Conservation (phyloP, 2,888 invertebrate genomes). For the Psococerastis gibbosa region DNA sequence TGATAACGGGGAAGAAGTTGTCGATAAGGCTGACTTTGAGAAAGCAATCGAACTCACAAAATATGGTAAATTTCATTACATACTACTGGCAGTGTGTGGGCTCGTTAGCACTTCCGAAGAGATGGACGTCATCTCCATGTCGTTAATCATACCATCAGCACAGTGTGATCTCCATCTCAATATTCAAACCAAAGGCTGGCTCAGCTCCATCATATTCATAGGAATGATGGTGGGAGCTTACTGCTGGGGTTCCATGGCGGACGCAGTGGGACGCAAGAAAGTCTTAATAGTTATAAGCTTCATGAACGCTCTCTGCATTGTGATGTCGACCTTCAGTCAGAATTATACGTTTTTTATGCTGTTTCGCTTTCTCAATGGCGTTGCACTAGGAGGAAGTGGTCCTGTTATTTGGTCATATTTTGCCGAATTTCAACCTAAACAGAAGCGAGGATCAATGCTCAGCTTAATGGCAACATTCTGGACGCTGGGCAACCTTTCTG, state of each 20-base stretch:
- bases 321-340: conserved; percentile 79
- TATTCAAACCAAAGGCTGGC: conserved; percentile 67
- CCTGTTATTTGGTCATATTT: conserved; percentile 93
- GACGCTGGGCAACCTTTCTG: conserved; percentile 84
- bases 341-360: conserved; percentile 74
- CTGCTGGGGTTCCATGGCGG: conserved; percentile 81
- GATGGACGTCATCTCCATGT: conserved; percentile 91
- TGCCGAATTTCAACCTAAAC: conserved; percentile 84
- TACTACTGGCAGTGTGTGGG: conserved; percentile 77
- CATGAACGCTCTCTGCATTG: conserved; percentile 76
- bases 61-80: conserved; percentile 78
- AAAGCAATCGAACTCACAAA: conserved; percentile 71
- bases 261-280: conserved; percentile 69
- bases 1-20: conserved; percentile 37
- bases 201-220: conserved; percentile 40
- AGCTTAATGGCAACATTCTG: conserved; percentile 90
- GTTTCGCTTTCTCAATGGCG: conserved; percentile 79
- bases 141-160: conserved; percentile 82
- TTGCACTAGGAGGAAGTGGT: conserved; percentile 75
- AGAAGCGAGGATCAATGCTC: conserved; percentile 77
- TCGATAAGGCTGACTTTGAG: conserved; percentile 70
- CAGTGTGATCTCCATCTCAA: conserved; percentile 78
- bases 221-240: conserved; percentile 93
- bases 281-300: conserved; percentile 77
- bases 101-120: conserved; percentile 89